Evolutionary conservation across 2,888 invertebrate genomes (phyloP), one percentile per base, ranked within the genome.

Genomic region (Chironomus tentans): DNA sequence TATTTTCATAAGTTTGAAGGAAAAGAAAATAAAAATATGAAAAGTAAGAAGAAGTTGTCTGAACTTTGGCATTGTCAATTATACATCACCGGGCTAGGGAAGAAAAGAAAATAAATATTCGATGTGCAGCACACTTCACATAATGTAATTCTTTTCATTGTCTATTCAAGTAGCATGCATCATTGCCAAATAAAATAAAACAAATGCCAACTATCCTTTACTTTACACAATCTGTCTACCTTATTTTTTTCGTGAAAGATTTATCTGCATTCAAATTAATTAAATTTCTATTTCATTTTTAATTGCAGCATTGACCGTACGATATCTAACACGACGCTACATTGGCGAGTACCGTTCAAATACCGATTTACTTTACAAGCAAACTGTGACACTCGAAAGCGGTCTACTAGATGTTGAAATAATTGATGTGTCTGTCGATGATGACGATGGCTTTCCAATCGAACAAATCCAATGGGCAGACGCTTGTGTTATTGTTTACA

Each of bases 291-390:
- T 38, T 38, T 28, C 28, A 28, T 28, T 68, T 85, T 79, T 85
- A 80, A 79, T 87, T 86, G 71, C 86, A 92, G 92, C 92, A 79
- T 85, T 92, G 75, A 92, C 92, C 77, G 92, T 92, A 3, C 87
- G 92, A 78, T 92, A 92, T 82, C 84, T 92, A 78, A 92, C 92
- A 4, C 87, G 90, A 81, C 85, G 92, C 80, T 92, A 89, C 83
- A 92, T 92, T 78, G 92, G 92, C 77, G 92, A 92, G 87, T 92
- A 92, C 83, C 88, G 91, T 81, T 92, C 92, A 80, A 91, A 91
- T 81, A 91, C 91, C 90, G 92, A 92, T 87, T 86, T 92, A 77
- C 85, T 92, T 70, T 92, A 92, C 84, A 87, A 88, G 81, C 92
- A 92, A 83, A 90, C 89, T 18, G 87, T 92, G 78, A 89, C 89